phyloP scores from a whole-genome alignment of 2,888 invertebrate species.

The Euspilapteryx auroguttella region DNA sequence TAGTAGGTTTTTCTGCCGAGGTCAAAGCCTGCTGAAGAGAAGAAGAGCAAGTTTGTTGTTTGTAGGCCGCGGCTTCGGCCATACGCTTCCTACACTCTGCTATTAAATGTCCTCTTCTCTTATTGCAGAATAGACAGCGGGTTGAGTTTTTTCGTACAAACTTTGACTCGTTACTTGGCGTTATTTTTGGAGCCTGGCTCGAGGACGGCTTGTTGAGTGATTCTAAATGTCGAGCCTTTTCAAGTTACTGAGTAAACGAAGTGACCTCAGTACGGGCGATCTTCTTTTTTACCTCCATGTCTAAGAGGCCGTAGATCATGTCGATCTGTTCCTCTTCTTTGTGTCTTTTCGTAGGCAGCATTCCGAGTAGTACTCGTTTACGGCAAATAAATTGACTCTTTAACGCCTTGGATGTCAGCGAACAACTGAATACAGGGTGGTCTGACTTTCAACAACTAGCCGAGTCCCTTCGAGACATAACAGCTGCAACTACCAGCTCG shows the following conservation, averaged over 20 bases:
- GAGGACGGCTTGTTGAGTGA: conserved; percentile 2
- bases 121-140: too few species aligned
- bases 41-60: too few species aligned
- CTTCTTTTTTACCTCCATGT: conserved; percentile 5
- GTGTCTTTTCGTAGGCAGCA: conserved; percentile 7
- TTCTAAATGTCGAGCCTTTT: conserved; percentile 4
- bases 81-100: too few species aligned
- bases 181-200: too few species aligned
- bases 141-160: too few species aligned
- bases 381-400: conserved; percentile 7
- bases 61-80: too few species aligned
- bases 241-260: conserved; percentile 4
- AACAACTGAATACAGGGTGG: conserved; percentile 10
- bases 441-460: too few species aligned
- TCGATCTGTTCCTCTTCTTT: conserved; percentile 10
- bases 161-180: too few species aligned
- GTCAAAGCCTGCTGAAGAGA: too few species aligned
- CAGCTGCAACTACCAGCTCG: too few species aligned
- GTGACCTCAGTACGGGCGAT: conserved; percentile 4
- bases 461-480: too few species aligned
- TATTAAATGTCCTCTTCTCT: too few species aligned
- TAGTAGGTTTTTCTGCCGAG: conserved; percentile 3
- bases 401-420: conserved; percentile 5
- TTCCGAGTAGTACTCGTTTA: conserved; percentile 8
- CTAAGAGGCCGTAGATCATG: conserved; percentile 8